These are phyloP conservation scores for Unio pictorum DNA, from an alignment of 2,888 invertebrate species.

Conservation along the genomic window DNA sequence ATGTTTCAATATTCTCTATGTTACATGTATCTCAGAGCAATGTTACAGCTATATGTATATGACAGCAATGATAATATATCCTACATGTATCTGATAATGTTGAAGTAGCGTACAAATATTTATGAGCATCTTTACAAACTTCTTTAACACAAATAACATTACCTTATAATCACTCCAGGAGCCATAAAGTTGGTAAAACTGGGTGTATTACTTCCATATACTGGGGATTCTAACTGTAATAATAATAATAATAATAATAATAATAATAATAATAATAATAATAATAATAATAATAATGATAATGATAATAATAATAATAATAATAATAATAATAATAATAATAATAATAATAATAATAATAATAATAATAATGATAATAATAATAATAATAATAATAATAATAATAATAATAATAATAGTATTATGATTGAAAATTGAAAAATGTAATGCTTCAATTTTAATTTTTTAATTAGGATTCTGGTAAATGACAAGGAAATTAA, in stretches of 20 bases:
- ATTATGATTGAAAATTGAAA: background rate
- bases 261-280: slow-evolving; percentile 2
- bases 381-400: background rate
- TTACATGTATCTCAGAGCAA: too few species aligned
- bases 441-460: too few species aligned
- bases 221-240: slow-evolving; percentile 54
- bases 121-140: background rate
- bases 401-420: slow-evolving; percentile 2
- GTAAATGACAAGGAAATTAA: too few species aligned
- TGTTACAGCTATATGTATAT: too few species aligned
- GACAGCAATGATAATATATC: too few species aligned
- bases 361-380: too few species aligned
- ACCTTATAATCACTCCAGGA: slow-evolving; percentile 88
- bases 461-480: too few species aligned
- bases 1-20: too few species aligned
- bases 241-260: background rate
- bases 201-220: slow-evolving; percentile 78
- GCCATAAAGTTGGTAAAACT: slow-evolving; percentile 97
- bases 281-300: too few species aligned
- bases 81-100: too few species aligned
- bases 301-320: slow-evolving; percentile 2
- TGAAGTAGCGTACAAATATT: too few species aligned
- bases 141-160: slow-evolving; percentile 7
- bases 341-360: slow-evolving; percentile 1
- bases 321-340: background rate